phyloP scores from a whole-genome alignment of 2,797 vertebrate species.

The Miichthys miiuy region DNA sequence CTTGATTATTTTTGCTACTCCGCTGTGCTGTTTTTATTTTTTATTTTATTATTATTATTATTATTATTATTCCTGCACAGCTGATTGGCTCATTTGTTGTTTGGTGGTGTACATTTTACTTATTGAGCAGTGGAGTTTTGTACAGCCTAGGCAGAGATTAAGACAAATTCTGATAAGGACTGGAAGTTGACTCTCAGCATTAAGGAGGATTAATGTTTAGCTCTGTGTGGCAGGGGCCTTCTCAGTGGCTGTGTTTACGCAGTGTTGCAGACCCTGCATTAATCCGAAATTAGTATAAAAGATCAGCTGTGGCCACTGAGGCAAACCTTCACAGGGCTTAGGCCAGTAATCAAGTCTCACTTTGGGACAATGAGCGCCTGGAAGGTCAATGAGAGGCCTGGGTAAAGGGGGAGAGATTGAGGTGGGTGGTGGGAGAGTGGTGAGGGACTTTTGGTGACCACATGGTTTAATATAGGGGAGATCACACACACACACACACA shows the following conservation, averaged over 20 bases:
- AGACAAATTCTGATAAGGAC: conserved; percentile 99
- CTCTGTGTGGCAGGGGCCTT: conserved; percentile 94
- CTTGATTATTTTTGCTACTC: conserved; percentile 42
- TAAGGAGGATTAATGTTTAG: conserved; percentile 99
- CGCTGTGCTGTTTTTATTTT: background rate
- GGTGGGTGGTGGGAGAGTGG: conserved; percentile 53
- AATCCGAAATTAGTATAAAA: conserved; percentile 99
- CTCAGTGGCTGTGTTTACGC: conserved; percentile 96
- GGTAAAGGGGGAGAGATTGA: conserved; percentile 72
- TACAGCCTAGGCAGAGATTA: conserved; percentile 98
- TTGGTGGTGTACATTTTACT: conserved; percentile 87
- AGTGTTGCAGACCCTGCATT: conserved; percentile 96
- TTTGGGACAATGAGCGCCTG: conserved; percentile 83
- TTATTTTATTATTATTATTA: background rate
- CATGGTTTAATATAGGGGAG: conserved; percentile 80
- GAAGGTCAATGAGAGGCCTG: conserved; percentile 82
- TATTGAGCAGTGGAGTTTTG: conserved; percentile 90
- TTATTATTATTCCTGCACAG: conserved; percentile 12
- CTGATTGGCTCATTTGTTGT: conserved; percentile 73
- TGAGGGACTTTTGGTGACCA: conserved; percentile 68
- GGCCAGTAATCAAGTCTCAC: conserved; percentile 89
- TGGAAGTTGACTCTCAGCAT: conserved; percentile 99
- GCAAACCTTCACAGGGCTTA: conserved; percentile 90
- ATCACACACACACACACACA: conserved; percentile 28
- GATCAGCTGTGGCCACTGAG: conserved; percentile 94